Base-by-base conservation (phyloP, 2,797 vertebrate genomes). In the Eulemur albifrons region DNA sequence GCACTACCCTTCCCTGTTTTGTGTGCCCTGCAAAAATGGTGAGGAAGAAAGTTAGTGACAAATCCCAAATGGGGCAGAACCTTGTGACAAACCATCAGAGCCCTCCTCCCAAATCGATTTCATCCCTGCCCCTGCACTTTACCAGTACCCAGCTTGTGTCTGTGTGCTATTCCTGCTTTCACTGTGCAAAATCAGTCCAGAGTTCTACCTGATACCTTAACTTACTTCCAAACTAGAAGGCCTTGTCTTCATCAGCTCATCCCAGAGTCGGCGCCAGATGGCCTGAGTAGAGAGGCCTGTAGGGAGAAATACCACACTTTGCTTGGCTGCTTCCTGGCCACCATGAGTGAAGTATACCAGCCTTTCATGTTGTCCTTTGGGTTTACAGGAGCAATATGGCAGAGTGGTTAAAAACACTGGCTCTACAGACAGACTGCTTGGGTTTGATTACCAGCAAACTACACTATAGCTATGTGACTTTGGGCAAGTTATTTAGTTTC, bases 251-350 rank as follows among this genome's bases (percentile, higher is more conserved):
- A 98, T 99, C 93, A 99, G 97, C 2, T 99, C 99, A 12, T 98
- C 98, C 96, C 99, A 99, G 94, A 99, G 97, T 90, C 98, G 97
- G 84, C 98, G 98, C 99, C 99, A 99, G 93, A 99, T 97, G 72
- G 98, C 97, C 90, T 98, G 98, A 5, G 99, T 99, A 0, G 99
- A 99, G 90, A 99, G 98, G 61, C 99, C 99, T 99, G 84, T 50
- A 10, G 79, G 63, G 63, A 95, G 82, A 86, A 95, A 18, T 13
- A 0, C 15, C 69, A 96, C 35, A 91, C 70, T 93, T 43, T 43
- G 96, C 35, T 90, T 81, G 93, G 83, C 52, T 82, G 69, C 27
- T 85, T 32, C 30, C 81, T 86, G 94, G 81, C 25, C 35, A 93
- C 67, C 15, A 52, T 70, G 25, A 84, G 32, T 90, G 21, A 94